Conservation (phyloP, 2,797 vertebrate species). For the Acrossocheilus fasciatus region DNA sequence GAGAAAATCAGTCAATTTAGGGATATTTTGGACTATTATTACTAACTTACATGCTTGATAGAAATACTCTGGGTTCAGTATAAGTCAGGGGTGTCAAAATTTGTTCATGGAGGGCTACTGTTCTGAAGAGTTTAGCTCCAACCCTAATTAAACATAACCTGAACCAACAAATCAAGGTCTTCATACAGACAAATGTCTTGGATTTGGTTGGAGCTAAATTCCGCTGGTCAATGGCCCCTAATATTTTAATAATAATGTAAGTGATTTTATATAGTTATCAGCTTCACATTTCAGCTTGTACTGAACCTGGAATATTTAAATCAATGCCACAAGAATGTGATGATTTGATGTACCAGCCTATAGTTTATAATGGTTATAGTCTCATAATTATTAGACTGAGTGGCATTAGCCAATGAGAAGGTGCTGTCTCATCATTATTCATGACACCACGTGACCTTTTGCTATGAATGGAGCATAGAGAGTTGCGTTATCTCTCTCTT, state of each 20-base stretch:
- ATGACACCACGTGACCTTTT: conserved; percentile 26
- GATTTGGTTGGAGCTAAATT: not conserved
- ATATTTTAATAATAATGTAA: not conserved
- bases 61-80: not conserved
- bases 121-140: not conserved
- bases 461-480: conserved; percentile 24
- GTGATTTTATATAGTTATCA: not conserved
- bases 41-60: not conserved
- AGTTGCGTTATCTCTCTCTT: not conserved
- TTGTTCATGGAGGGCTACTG: not conserved
- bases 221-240: not conserved
- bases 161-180: not conserved
- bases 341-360: not conserved
- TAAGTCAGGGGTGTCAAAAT: not conserved
- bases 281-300: not conserved
- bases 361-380: not conserved
- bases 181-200: not conserved
- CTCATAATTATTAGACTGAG: not conserved
- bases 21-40: not conserved
- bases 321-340: not conserved
- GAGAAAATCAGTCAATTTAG: not conserved
- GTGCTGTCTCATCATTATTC: not conserved
- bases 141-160: not conserved
- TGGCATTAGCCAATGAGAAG: not conserved
- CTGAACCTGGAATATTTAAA: not conserved